phyloP scores from a whole-genome alignment of 2,113 vertebrate genomes.

The Dermatemys mawii region DNA sequence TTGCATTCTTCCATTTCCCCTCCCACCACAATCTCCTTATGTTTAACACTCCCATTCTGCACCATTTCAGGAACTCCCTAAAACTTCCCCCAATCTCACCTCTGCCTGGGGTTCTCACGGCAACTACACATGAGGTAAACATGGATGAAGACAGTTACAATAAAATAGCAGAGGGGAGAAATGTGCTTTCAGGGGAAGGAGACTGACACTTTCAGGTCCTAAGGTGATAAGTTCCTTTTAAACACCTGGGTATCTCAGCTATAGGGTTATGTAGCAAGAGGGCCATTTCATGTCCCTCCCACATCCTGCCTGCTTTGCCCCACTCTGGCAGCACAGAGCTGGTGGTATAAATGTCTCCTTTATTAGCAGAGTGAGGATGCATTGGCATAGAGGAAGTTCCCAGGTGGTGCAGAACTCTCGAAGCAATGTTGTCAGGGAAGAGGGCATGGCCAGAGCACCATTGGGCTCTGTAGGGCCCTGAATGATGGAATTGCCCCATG shows the following conservation, averaged over 20 bases:
- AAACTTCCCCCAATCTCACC: neutral
- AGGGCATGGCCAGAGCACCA: fast-evolving
- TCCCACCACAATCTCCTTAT: neutral
- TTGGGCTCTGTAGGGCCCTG: neutral
- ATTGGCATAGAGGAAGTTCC: neutral
- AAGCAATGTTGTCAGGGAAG: neutral
- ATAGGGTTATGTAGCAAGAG: neutral
- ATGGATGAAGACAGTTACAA: neutral
- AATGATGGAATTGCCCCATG: neutral
- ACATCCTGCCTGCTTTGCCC: neutral
- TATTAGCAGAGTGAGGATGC: neutral
- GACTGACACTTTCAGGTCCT: neutral
- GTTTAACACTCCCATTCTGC: neutral
- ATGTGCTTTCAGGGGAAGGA: neutral
- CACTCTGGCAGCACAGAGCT: neutral
- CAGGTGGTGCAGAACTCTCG: neutral
- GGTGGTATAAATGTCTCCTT: neutral
- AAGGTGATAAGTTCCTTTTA: neutral
- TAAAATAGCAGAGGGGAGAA: neutral
- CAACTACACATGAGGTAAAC: fast-evolving
- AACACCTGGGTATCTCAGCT: neutral
- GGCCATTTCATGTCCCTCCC: neutral
- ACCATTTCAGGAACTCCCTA: neutral
- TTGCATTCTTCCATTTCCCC: neutral
- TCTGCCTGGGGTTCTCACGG: too few species aligned